Base-by-base conservation (phyloP, 2,113 vertebrate species). In the Varanus komodoensis region DNA sequence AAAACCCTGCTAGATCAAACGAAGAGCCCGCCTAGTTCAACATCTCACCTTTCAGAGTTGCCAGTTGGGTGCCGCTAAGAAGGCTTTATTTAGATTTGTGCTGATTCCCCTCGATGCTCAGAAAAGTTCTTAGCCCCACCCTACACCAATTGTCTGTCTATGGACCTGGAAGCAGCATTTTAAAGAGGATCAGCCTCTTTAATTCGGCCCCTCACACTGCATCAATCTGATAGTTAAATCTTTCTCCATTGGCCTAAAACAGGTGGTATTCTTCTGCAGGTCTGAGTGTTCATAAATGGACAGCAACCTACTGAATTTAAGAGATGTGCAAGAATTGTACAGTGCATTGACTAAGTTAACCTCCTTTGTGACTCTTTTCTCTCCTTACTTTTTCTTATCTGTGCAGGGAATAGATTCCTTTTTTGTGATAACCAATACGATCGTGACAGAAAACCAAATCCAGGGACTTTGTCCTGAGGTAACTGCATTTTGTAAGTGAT, bases 401-500 rank as follows among this genome's bases (percentile, higher is more conserved):
- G 50, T 92, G 32, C 82, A 98, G 98, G 95, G 92, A 0, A 96
- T 95, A 81, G 97, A 97, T 92, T 97, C 98, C 3, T 98, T 98
- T 94, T 98, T 98, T 6, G 96, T 98, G 89, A 86, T 97, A 81
- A 98, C 98, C 52, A 98, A 98, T 50, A 61, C 96, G 27, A 96
- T 98, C 19, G 89, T 94, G 82, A 98, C 97, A 1, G 95, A 97
- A 89, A 96, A 96, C 64, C 98, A 98, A 94, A 86, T 79, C 89
- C 95, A 97, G 93, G 92, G 93, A 32, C 94, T n/a, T 4, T 98
- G 98, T 12, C 88, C 97, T 3, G 97, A 98, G 98, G 98, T 98
- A 94, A 95, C 61, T n/a, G 14, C 4, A 15, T 85, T 87, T 92
- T 68, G 2, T 78, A 52, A 64, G 23, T 69, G 50, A 61, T 38